Evolutionary conservation across 2,113 vertebrate species (phyloP).

Genomic region (Tichodroma muraria): DNA sequence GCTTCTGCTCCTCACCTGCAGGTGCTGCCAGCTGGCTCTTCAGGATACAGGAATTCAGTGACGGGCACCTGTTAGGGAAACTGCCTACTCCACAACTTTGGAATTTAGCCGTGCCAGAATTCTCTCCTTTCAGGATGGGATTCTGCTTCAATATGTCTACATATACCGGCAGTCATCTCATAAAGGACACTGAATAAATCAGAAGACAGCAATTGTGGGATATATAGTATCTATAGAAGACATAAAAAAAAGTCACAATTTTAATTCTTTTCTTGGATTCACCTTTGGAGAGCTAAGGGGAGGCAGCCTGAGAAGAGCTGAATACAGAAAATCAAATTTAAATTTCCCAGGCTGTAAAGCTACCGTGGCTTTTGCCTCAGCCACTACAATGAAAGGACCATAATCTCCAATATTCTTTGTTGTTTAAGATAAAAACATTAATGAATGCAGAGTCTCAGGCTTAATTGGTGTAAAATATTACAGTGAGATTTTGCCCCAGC

Average conservation of each 20-base stretch:
- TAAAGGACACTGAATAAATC: background rate
- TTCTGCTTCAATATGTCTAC: background rate
- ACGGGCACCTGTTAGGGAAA: background rate
- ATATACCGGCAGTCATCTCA: background rate
- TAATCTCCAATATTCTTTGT: constrained; percentile 9
- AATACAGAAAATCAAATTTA: background rate
- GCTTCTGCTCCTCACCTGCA: background rate
- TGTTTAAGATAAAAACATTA: constrained; percentile 22
- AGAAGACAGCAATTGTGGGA: background rate
- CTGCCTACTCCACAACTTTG: background rate
- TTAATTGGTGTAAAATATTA: background rate
- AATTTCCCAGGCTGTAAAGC: background rate
- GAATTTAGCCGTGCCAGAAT: background rate
- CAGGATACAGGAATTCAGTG: background rate
- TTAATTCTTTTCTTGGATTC: constrained; percentile 31
- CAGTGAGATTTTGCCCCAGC: background rate
- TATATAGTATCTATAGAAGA: background rate
- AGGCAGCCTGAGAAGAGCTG: background rate
- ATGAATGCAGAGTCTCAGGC: background rate
- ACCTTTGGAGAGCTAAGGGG: background rate
- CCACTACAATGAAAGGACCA: background rate
- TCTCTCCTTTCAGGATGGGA: background rate
- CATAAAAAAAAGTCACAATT: constrained; percentile 4
- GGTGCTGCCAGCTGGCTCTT: background rate
- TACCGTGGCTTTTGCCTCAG: background rate